Evolutionary conservation across 2,797 vertebrate species (phyloP).

Genomic region (Urocyon cinereoargenteus): DNA sequence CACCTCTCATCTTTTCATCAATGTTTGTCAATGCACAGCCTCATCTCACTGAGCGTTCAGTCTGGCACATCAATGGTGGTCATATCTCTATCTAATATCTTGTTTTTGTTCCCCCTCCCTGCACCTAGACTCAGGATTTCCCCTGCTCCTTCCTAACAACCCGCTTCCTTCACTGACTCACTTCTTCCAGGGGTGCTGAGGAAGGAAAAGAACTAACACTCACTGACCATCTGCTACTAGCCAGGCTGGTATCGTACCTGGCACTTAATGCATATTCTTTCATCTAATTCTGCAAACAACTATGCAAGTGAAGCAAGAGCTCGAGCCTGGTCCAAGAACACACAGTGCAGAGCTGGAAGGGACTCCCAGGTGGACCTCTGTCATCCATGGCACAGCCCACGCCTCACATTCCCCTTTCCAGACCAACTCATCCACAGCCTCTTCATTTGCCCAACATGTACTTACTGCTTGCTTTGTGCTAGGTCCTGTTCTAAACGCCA

Average conservation of each 20-base stretch:
- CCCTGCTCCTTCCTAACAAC: not conserved
- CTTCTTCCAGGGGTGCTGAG: slow-evolving; percentile 10
- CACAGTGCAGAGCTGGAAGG: not conserved
- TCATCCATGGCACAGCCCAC: not conserved
- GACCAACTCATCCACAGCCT: not conserved
- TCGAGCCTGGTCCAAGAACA: not conserved
- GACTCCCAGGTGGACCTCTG: not conserved
- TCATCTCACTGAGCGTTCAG: not conserved
- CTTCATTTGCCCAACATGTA: not conserved
- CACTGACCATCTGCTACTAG: not conserved
- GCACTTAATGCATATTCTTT: not conserved
- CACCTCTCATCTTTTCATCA: not conserved
- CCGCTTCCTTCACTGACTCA: slow-evolving; percentile 42
- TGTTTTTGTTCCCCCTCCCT: not conserved
- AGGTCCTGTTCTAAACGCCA: not conserved
- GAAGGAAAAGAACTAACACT: not conserved
- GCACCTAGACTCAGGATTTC: slow-evolving; percentile 46
- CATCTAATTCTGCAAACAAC: not conserved
- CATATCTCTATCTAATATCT: not conserved
- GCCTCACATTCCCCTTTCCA: not conserved
- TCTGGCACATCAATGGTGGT: not conserved
- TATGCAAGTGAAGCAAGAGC: not conserved
- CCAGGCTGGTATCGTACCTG: not conserved
- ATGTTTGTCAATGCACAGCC: not conserved
- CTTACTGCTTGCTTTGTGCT: not conserved